These are phyloP conservation scores for Urosaurus nigricauda DNA, from an alignment of 2,797 vertebrate genomes.

Conservation along the genomic window DNA sequence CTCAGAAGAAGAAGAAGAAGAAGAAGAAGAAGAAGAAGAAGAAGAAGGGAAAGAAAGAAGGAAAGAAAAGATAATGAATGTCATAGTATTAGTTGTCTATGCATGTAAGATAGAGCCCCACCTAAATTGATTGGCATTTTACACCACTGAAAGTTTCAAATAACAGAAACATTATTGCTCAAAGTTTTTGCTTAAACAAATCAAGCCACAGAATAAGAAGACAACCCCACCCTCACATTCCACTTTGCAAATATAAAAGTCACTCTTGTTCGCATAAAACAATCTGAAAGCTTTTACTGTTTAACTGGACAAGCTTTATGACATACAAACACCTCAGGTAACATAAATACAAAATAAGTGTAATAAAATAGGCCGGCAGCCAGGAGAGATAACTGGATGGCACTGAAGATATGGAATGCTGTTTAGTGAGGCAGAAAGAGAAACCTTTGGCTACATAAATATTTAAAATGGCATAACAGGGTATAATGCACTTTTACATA, in stretches of 20 bases:
- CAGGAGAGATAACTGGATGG: conserved; percentile 29
- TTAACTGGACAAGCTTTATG: conserved; percentile 44
- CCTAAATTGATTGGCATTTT: neutral
- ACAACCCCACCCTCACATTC: neutral
- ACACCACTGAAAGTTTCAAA: neutral
- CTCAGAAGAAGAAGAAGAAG: neutral
- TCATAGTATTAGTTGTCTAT: neutral
- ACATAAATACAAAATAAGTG: conserved; percentile 40
- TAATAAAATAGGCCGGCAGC: conserved; percentile 30
- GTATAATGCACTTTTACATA: conserved; percentile 35
- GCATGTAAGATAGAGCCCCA: neutral
- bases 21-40: neutral
- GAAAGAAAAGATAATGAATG: neutral
- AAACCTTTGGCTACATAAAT: conserved; percentile 47
- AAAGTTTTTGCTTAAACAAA: neutral
- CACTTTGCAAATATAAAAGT: neutral
- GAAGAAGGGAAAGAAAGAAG: too few relatives aligned
- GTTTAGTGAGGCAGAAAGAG: conserved; percentile 33
- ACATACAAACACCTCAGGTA: conserved; percentile 39
- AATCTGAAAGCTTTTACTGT: conserved; percentile 38
- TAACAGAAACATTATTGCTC: neutral
- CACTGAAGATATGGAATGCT: conserved; percentile 32
- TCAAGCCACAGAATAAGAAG: neutral
- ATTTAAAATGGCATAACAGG: conserved; percentile 45
- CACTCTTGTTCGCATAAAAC: conserved; percentile 30